A percentile compares a stretch with the other conserved stretches of the same genome.
Evolutionary conservation across 2,888 invertebrate species (phyloP).

Genomic region (Dasypolia templi): DNA sequence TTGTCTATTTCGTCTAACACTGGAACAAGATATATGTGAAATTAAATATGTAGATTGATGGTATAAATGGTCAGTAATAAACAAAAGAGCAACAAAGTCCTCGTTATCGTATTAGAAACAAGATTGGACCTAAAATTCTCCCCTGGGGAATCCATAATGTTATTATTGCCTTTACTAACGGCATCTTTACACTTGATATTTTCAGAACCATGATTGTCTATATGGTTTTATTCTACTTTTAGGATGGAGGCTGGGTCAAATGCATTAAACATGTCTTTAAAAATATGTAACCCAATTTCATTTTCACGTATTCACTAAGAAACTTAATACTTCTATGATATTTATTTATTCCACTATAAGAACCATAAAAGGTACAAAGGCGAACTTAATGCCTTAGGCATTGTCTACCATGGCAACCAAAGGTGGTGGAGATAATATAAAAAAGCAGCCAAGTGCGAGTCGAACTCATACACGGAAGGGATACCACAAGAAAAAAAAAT

Average conservation of each 20-base stretch:
- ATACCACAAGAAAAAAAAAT: too few relatives aligned
- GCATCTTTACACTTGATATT: not conserved
- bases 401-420: too few relatives aligned
- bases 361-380: not conserved
- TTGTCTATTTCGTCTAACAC: constrained; percentile 91
- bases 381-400: too few relatives aligned
- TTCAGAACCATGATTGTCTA: not conserved
- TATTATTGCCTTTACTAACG: not conserved
- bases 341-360: not conserved
- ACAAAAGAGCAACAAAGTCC: not conserved
- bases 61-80: too few relatives aligned
- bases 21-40: constrained; percentile 67
- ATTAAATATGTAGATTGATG: too few relatives aligned
- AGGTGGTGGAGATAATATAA: too few relatives aligned
- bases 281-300: not conserved
- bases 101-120: constrained; percentile 30
- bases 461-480: too few relatives aligned
- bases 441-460: too few relatives aligned
- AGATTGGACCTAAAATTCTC: not conserved
- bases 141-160: not conserved
- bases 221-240: not conserved
- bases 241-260: constrained; percentile 1
- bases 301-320: not conserved
- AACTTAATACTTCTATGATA: not conserved
- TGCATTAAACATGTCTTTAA: constrained; percentile 3